A percentile compares a stretch with the other conserved stretches of the same genome.
phyloP scores from a whole-genome alignment of 2,888 invertebrate species.

The Mactromeris polynyma region DNA sequence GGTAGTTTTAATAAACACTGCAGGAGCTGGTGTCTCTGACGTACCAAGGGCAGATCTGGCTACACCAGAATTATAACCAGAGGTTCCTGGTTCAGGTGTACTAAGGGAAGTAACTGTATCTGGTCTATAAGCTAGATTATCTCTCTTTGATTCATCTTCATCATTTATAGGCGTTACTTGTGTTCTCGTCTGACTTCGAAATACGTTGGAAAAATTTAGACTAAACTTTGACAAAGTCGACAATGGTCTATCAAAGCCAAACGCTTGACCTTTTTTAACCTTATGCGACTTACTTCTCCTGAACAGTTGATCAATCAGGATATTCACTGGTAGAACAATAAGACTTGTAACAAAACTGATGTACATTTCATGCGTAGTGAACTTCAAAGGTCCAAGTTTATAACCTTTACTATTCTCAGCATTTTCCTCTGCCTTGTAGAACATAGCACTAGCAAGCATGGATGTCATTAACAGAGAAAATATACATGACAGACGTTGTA shows the following conservation, averaged over 20 bases:
- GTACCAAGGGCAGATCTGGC: not conserved
- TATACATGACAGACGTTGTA: constrained; percentile 85
- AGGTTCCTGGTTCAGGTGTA: not conserved
- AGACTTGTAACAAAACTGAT: constrained; percentile 78
- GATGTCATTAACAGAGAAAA: constrained; percentile 86
- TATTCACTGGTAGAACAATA: constrained; percentile 84
- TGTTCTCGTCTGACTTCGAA: constrained; percentile 38
- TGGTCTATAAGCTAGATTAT: constrained; percentile 16
- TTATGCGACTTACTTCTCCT: constrained; percentile 81
- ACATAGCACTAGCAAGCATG: constrained; percentile 88
- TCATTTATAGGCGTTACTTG: constrained; percentile 42
- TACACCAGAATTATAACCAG: not conserved
- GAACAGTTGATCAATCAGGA: constrained; percentile 86
- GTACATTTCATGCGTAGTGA: constrained; percentile 74
- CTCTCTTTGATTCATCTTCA: constrained; percentile 1
- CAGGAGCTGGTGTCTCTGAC: constrained; percentile 33
- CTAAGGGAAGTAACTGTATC: not conserved
- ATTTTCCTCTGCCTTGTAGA: constrained; percentile 79
- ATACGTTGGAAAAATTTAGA: constrained; percentile 43
- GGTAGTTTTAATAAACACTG: constrained; percentile 21
- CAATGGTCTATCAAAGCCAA: constrained; percentile 47
- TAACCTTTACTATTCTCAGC: constrained; percentile 60
- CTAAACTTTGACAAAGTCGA: constrained; percentile 48
- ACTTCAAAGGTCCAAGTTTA: constrained; percentile 71
- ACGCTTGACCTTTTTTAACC: constrained; percentile 65